Evolutionary conservation across 1,140 invertebrate genomes (phyloP), one percentile per base, ranked within the genome.

Genomic region (Stenopsyche tienmushanensis): DNA sequence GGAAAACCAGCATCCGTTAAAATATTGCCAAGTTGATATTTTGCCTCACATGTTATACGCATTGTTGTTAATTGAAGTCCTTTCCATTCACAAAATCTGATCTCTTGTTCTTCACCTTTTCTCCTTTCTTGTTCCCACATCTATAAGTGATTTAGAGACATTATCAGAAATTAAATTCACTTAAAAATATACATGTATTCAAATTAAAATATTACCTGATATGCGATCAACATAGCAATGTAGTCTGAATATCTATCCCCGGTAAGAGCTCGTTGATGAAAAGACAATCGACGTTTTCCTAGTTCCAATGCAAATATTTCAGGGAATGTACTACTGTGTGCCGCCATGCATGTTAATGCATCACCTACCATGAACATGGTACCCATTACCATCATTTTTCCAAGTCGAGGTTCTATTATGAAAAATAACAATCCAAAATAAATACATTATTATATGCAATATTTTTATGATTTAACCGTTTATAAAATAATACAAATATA

Each of bases 331-430:
- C 90, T 92, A 8, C 91, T 92, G 73, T 97, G 96, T 1, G 96
- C 94, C 3, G 96, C 95, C 84, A 98, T 94, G 1, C 92, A 95
- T 9, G 92, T 90, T 18, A 96, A 78, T 0, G 95, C 89, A 78
- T 97, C 94, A 1, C 92, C 94, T 69, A 90, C 89, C 47, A 88
- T 85, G 71, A 98, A 90, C 65, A 96, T 88, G 20, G 88, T 87
- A 0, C 92, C 93, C 18, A 97, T 80, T 18, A 98, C 87, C 84
- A 97, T 90, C 94, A 97, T 97, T 80, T 96, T 97, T 1, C 95
- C 95, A 3, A 97, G 82, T 21, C 93, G 85, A 0, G 96, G 95
- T 73, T 97, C 95, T 75, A 70, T 0, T 54, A 67, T 23, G 3
- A 15, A 58, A 34, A 26, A 60, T 42, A 57, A 57, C 5, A 21